These are phyloP conservation scores for Leptogaster cylindrica DNA, from an alignment of 2,888 invertebrate species.

Conservation along the genomic window DNA sequence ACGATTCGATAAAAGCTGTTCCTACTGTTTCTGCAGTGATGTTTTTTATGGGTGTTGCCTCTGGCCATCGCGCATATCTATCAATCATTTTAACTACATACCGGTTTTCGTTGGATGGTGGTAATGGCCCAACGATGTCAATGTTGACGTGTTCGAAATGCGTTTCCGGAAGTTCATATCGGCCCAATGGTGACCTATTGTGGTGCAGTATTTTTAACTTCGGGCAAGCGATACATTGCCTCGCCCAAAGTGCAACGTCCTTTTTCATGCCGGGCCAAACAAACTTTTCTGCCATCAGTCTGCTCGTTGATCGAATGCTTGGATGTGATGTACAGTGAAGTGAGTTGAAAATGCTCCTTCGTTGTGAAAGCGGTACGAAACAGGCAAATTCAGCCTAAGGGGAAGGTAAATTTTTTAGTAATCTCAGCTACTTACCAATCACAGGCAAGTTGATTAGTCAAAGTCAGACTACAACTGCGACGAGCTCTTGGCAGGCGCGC, in stretches of 20 bases:
- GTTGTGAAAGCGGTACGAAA: background rate
- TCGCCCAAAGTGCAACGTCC: background rate
- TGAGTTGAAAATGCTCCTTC: background rate
- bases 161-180: constrained; percentile 44
- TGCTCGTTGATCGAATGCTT: background rate
- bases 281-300: background rate
- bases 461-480: too few relatives aligned
- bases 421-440: too few relatives aligned
- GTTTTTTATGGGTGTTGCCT: constrained; percentile 40
- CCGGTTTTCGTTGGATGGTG: constrained; percentile 44
- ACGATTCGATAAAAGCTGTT: constrained; percentile 42
- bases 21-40: constrained; percentile 42
- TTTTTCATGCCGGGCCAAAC: constrained; percentile 2
- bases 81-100: constrained; percentile 43
- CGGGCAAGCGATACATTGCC: constrained; percentile 1
- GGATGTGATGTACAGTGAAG: background rate
- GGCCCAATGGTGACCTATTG: background rate
- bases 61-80: constrained; percentile 45
- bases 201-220: background rate
- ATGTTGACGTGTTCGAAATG: constrained; percentile 47
- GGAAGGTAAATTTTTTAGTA: too few relatives aligned
- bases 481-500: too few relatives aligned
- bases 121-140: constrained; percentile 55
- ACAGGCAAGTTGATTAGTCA: too few relatives aligned
- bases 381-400: too few relatives aligned